Percentiles rank a stretch among this genome's conserved stretches.
Evolutionary conservation across 1,140 invertebrate genomes (phyloP).

Genomic region (Pachypeltis micranthus): DNA sequence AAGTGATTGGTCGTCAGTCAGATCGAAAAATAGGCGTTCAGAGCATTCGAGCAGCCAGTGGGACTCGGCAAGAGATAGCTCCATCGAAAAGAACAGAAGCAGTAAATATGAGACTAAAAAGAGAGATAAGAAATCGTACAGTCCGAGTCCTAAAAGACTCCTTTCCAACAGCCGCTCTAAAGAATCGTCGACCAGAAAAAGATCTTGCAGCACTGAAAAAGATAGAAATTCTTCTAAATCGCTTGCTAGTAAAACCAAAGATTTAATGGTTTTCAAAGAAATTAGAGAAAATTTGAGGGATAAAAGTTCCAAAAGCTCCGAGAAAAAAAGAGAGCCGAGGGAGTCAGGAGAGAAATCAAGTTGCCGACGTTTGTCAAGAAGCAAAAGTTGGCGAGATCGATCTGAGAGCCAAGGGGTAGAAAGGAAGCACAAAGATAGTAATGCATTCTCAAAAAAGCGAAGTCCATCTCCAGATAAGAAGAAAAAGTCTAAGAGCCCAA

Average conservation of each 20-base stretch:
- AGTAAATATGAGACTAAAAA: constrained; percentile 12
- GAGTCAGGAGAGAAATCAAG: background rate
- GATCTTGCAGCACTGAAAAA: background rate
- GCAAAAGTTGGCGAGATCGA: background rate
- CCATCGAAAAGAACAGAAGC: background rate
- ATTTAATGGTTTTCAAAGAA: background rate
- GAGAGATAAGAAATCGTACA: background rate
- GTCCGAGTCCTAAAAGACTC: background rate
- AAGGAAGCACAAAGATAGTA: background rate
- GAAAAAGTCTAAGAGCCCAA: background rate
- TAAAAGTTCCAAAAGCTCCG: background rate
- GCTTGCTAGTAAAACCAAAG: background rate
- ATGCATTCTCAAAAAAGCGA: background rate
- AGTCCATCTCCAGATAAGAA: constrained; percentile 8
- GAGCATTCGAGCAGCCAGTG: constrained; percentile 7
- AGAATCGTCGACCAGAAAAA: background rate
- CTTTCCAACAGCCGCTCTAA: background rate
- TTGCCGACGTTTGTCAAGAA: constrained; percentile 6
- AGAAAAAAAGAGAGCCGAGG: background rate
- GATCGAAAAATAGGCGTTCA: background rate
- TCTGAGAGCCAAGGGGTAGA: background rate
- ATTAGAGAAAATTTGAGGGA: background rate
- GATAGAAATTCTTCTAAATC: background rate
- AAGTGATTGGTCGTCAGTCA: background rate
- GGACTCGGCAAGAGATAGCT: constrained; percentile 10